phyloP scores from a whole-genome alignment of 2,888 invertebrate genomes.

The Acanthococcus lagerstroemiae region DNA sequence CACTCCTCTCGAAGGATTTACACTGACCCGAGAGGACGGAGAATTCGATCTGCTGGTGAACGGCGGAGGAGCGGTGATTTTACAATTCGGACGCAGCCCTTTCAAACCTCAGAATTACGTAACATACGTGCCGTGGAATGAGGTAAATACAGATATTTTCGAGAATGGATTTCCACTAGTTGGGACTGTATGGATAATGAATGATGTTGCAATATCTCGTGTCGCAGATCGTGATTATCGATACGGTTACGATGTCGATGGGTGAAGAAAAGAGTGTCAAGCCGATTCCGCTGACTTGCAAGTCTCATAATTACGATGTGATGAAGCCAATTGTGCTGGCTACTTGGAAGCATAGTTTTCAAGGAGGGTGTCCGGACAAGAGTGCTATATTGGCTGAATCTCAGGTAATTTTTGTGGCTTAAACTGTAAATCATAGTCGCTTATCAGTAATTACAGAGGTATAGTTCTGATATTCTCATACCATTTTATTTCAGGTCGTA shows the following conservation, averaged over 20 bases:
- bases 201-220: background rate
- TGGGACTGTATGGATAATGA: background rate
- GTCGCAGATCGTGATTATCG: constrained; percentile 77
- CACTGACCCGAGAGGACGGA: constrained; percentile 80
- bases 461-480: background rate
- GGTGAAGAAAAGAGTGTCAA: constrained; percentile 63
- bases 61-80: constrained; percentile 93
- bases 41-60: constrained; percentile 98
- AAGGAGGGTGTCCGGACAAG: constrained; percentile 86
- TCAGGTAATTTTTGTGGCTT: constrained; percentile 46
- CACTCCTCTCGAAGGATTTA: constrained; percentile 91
- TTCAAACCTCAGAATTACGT: constrained; percentile 80
- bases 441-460: background rate
- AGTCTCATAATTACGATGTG: constrained; percentile 78
- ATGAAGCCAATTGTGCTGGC: constrained; percentile 90
- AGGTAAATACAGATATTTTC: no score
- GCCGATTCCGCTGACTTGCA: constrained; percentile 64
- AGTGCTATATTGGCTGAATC: constrained; percentile 83
- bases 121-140: constrained; percentile 93
- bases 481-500: constrained; percentile 53
- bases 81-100: constrained; percentile 86
- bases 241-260: constrained; percentile 70
- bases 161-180: no score
- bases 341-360: constrained; percentile 90
- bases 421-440: background rate